Evolutionary conservation across 2,113 vertebrate species (phyloP).

Genomic region (Perca schrenkii): DNA sequence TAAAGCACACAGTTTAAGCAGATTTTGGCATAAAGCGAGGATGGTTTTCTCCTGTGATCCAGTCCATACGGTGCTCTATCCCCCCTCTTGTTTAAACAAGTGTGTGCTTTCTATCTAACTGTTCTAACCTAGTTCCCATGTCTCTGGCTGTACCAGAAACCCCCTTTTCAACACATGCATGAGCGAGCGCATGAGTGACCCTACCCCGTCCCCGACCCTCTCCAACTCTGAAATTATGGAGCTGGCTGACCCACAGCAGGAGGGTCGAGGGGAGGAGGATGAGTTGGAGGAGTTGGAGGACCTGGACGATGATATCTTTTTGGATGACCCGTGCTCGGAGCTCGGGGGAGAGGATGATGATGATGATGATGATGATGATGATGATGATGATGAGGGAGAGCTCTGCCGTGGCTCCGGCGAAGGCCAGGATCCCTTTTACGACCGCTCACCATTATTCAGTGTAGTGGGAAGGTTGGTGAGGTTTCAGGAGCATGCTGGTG

Average conservation of each 20-base stretch:
- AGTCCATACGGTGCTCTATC: slow-evolving; percentile 18
- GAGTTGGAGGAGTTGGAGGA: slow-evolving; percentile 87
- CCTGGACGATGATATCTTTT: slow-evolving; percentile 92
- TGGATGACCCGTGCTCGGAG: slow-evolving; percentile 91
- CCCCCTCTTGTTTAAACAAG: slow-evolving; percentile 47
- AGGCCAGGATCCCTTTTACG: slow-evolving; percentile 99
- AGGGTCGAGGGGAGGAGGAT: slow-evolving; percentile 92
- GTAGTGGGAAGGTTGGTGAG: slow-evolving; percentile 99
- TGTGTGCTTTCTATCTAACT: slow-evolving; percentile 73
- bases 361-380: slow-evolving; percentile 75
- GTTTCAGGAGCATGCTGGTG: slow-evolving; percentile 95
- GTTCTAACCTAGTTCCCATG: slow-evolving; percentile 94
- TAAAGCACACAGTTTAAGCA: background rate
- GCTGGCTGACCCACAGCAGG: slow-evolving; percentile 93
- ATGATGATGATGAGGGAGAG: slow-evolving; percentile 83
- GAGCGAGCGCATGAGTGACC: slow-evolving; percentile 98
- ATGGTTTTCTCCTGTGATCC: slow-evolving; percentile 30
- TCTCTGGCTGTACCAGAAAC: slow-evolving; percentile 97
- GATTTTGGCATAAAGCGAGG: slow-evolving; percentile 6
- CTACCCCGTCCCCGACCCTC: slow-evolving; percentile 97
- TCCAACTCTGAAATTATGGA: slow-evolving; percentile 98
- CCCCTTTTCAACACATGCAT: slow-evolving; percentile 99
- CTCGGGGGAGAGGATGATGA: slow-evolving; percentile 83
- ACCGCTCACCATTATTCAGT: slow-evolving; percentile 99
- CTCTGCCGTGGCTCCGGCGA: slow-evolving; percentile 85